Percentiles rank a stretch among this genome's conserved stretches.
Conservation (phyloP, 1,140 invertebrate species). For the Penaeus japonicus region DNA sequence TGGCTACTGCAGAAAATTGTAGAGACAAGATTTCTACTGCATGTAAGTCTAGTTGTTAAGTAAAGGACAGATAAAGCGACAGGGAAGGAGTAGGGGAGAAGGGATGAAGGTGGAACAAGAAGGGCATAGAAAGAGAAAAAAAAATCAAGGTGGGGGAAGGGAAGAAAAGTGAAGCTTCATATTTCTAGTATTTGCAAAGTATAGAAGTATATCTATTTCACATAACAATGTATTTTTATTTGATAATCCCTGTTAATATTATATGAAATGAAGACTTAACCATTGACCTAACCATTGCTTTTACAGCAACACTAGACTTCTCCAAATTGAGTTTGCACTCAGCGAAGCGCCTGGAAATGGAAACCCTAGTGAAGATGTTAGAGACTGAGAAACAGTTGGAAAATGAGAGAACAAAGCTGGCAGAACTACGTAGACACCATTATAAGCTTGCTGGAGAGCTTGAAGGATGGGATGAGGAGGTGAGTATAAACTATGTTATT, state of each 20-base stretch:
- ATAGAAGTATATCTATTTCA: neutral
- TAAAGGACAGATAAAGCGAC: neutral
- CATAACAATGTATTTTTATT: neutral
- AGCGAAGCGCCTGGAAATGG: conserved; percentile 95
- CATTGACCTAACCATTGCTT: conserved; percentile 19
- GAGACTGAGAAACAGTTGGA: conserved; percentile 91
- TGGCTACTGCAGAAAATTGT: conserved; percentile 90
- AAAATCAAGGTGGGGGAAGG: neutral
- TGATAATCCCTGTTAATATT: neutral
- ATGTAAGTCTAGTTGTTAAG: conserved; percentile 66
- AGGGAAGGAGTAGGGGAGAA: neutral
- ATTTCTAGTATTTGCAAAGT: neutral
- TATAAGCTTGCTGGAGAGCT: conserved; percentile 84
- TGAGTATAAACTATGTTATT: neutral
- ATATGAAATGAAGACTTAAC: neutral
- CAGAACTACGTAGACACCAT: conserved; percentile 88
- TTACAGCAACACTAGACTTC: conserved; percentile 87
- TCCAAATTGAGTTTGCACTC: conserved; percentile 89
- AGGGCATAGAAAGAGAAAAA: neutral
- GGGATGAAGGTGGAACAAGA: neutral
- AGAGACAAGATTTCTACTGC: conserved; percentile 85
- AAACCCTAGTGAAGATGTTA: conserved; percentile 88
- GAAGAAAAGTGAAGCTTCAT: neutral
- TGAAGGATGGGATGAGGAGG: conserved; percentile 66
- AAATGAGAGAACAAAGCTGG: conserved; percentile 82